phyloP scores from a whole-genome alignment of 2,888 invertebrate species.

The Standfussiana lucernea region DNA sequence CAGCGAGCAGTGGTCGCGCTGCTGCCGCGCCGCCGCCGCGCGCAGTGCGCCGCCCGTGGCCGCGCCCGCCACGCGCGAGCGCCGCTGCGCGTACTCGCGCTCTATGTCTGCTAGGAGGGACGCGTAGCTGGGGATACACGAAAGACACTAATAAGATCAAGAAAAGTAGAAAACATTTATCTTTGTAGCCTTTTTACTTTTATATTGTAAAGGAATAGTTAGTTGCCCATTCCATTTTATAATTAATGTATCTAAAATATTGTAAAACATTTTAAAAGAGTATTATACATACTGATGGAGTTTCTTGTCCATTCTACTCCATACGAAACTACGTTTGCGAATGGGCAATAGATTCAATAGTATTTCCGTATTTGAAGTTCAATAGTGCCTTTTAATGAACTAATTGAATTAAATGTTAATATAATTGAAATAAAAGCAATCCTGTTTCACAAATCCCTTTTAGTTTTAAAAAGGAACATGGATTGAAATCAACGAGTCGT shows the following conservation, averaged over 20 bases:
- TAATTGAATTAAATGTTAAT: too few relatives aligned
- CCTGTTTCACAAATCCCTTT: too few relatives aligned
- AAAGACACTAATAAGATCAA: conserved; percentile 81
- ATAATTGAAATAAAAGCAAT: too few relatives aligned
- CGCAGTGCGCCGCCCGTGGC: conserved; percentile 93
- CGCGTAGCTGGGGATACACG: conserved; percentile 93
- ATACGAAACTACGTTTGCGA: background rate
- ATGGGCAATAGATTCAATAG: background rate
- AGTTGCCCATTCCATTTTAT: background rate
- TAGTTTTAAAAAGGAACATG: background rate
- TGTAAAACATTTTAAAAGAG: background rate
- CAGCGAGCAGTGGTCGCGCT: conserved; percentile 81
- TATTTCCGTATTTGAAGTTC: background rate
- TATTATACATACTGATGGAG: background rate
- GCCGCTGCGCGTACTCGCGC: conserved; percentile 92
- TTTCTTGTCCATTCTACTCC: background rate
- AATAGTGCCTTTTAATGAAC: background rate
- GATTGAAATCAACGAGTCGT: background rate
- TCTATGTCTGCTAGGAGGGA: conserved; percentile 92
- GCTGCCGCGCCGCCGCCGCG: conserved; percentile 92
- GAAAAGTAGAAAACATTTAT: background rate
- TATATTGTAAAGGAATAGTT: background rate
- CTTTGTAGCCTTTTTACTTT: background rate
- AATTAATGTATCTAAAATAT: too few relatives aligned
- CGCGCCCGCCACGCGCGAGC: conserved; percentile 90